Conservation (phyloP, 2,888 invertebrate genomes). For the Pristionchus exspectatus region DNA sequence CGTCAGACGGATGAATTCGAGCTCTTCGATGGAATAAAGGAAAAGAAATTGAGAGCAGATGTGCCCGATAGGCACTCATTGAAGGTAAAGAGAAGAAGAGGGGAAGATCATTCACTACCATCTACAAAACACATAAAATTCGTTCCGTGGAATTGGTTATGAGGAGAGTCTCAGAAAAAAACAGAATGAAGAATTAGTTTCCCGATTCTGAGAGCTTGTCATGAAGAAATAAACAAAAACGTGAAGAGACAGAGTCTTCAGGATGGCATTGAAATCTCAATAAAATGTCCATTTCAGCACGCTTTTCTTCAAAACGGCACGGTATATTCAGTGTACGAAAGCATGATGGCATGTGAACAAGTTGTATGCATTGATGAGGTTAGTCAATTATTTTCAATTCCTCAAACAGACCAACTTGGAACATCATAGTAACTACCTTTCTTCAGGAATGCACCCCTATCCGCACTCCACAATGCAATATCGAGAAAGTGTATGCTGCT, state of each 20-base stretch:
- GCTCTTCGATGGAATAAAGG: neutral
- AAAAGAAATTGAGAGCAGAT: neutral
- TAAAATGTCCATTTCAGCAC: neutral
- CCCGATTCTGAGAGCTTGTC: no score
- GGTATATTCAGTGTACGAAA: neutral
- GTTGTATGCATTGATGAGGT: neutral
- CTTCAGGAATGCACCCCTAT: neutral
- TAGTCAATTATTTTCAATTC: neutral
- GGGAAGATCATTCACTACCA: neutral
- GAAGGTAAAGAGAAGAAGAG: neutral
- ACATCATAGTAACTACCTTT: no score
- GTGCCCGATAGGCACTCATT: neutral
- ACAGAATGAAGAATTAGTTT: no score
- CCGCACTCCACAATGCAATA: neutral
- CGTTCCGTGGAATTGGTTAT: no score
- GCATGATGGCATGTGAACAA: neutral
- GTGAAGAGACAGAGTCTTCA: no score
- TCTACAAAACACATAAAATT: no score
- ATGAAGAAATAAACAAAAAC: no score
- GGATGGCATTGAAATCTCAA: neutral
- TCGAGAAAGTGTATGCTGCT: neutral
- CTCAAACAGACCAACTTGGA: neutral
- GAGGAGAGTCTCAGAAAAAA: no score
- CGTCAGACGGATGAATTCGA: neutral
- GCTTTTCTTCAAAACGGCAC: slow-evolving; percentile 15